phyloP scores from a whole-genome alignment of 1,140 invertebrate species.

The Euwallacea similis region DNA sequence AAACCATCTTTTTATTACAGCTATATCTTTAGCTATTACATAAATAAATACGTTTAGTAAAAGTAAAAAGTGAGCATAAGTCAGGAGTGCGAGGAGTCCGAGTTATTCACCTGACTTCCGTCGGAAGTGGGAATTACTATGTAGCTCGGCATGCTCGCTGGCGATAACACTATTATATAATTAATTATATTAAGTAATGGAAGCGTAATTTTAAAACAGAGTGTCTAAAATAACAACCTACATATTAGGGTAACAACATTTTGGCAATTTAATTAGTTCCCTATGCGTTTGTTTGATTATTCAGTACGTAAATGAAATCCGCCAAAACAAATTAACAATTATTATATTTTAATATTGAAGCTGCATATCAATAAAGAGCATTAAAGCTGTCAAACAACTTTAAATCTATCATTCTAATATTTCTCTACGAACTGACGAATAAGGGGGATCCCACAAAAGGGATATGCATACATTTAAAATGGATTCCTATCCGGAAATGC shows the following conservation, averaged over 20 bases:
- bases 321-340: too few species aligned
- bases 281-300: too few species aligned
- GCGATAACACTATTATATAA: constrained; percentile 2
- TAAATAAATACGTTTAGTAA: background rate
- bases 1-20: background rate
- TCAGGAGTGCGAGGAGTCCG: background rate
- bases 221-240: background rate
- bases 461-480: too few species aligned
- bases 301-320: too few species aligned
- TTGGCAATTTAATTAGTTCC: background rate
- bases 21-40: background rate
- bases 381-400: too few species aligned
- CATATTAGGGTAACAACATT: background rate
- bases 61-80: background rate
- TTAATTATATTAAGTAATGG: background rate
- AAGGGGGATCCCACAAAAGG: too few species aligned
- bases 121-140: background rate
- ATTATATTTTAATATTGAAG: too few species aligned
- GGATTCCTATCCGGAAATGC: too few species aligned
- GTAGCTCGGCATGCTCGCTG: background rate
- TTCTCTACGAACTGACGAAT: too few species aligned
- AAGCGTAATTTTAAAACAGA: background rate
- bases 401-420: too few species aligned
- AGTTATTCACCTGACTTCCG: constrained; percentile 7
- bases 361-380: too few species aligned